Percentiles rank a stretch among this genome's conserved stretches.
Evolutionary conservation across 1,140 invertebrate species (phyloP).

Genomic region (Pristionchus pacificus): DNA sequence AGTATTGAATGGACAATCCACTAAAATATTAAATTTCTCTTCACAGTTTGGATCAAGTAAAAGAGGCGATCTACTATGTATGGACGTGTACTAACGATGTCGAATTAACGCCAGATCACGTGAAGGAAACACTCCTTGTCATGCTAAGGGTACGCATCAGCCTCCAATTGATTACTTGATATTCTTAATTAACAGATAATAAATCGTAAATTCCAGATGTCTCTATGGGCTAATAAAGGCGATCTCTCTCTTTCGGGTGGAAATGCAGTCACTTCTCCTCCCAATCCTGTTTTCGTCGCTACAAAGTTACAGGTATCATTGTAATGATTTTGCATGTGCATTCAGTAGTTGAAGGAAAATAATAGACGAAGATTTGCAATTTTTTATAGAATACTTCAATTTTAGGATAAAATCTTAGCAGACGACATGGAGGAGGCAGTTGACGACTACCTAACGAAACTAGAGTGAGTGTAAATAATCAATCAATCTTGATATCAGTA

Average conservation of each 20-base stretch:
- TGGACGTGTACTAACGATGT: neutral
- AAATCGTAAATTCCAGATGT: slow-evolving; percentile 58
- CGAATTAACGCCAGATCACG: slow-evolving; percentile 1
- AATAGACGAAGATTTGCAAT: too few species aligned
- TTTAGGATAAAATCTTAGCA: too few species aligned
- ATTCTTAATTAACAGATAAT: slow-evolving; percentile 11
- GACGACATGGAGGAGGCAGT: too few species aligned
- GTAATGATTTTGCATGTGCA: slow-evolving; percentile 7
- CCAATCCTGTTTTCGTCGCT: too few species aligned
- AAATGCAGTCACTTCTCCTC: slow-evolving; percentile 61
- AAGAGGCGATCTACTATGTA: neutral
- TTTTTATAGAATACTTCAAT: too few species aligned
- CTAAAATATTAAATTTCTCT: slow-evolving; percentile 26
- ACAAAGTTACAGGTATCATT: slow-evolving; percentile 52
- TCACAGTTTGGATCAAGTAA: neutral
- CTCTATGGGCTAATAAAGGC: slow-evolving; percentile 71
- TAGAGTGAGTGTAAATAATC: slow-evolving; percentile 62
- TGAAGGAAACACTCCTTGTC: slow-evolving; percentile 10
- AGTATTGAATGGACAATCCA: slow-evolving; percentile 32
- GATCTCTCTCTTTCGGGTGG: slow-evolving; percentile 82
- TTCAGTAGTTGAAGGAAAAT: too few species aligned
- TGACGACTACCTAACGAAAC: too few species aligned
- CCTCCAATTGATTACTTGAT: slow-evolving; percentile 13
- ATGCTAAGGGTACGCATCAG: slow-evolving; percentile 6
- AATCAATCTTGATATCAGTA: slow-evolving; percentile 65